Conservation (phyloP, 2,797 vertebrate species). For the Calcarius lapponicus region DNA sequence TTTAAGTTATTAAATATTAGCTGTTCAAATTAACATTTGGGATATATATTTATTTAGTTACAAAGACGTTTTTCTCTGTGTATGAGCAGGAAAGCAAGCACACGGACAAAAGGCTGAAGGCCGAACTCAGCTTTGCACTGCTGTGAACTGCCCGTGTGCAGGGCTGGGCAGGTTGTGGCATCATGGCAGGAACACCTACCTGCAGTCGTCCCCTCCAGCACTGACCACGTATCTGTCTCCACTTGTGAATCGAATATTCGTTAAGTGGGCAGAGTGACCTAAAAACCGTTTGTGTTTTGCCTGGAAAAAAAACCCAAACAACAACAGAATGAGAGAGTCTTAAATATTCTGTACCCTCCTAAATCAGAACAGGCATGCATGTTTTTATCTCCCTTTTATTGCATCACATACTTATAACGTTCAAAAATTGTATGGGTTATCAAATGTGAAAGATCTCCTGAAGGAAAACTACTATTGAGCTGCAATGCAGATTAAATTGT, state of each 20-base stretch:
- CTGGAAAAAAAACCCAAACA: constrained; percentile 69
- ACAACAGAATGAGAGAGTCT: not conserved
- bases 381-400: not conserved
- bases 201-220: constrained; percentile 95
- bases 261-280: constrained; percentile 96
- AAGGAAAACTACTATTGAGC: not conserved
- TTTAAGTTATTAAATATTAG: not conserved
- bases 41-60: not conserved
- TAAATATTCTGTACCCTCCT: not conserved
- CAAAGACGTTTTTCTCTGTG: not conserved
- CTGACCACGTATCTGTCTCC: constrained; percentile 92
- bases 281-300: constrained; percentile 98
- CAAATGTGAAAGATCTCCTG: not conserved
- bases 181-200: constrained; percentile 74
- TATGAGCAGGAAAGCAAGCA: not conserved
- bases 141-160: too few relatives aligned
- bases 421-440: not conserved
- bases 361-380: not conserved
- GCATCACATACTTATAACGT: rapidly evolving
- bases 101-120: not conserved
- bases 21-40: not conserved
- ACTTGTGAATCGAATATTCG: constrained; percentile 92
- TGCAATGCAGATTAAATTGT: not conserved
- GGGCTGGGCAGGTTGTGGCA: not conserved
- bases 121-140: not conserved